Evolutionary conservation across 2,888 invertebrate genomes (phyloP), one percentile per base, ranked within the genome.

Genomic region (Ametastegia equiseti): DNA sequence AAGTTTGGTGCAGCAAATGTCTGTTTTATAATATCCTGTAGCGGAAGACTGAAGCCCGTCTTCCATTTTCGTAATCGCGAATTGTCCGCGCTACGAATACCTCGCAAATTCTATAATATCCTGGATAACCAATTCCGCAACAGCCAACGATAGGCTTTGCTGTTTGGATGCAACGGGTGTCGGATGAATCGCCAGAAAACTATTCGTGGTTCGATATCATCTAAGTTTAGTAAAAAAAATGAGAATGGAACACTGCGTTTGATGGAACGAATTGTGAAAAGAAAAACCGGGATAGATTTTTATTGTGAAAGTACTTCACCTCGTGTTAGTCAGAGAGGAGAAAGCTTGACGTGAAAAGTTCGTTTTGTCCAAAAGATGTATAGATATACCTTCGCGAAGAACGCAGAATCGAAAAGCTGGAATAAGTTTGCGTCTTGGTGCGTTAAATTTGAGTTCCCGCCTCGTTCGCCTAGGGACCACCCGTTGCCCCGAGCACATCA

Each of bases 401-500:
- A 50, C 19, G 36, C 13, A 23, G 36, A 54, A 36, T 75, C 19
- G 50, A 50, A 75, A 9, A 54, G 36, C 36, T 54, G 23, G 33
- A 71, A 71, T 71, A 71, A 71, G 54, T 36, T 75, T 57, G 75
- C 75, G 50, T 57, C 54, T 75, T 50, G 75, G 75, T 36, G 75
- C 75, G 75, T 75, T 50, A 54, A 78, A 78, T 78, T 78, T 78
- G 42, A 33, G 63, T 78, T 78, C 11, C 50, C 54, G 5, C 36
- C 19, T 75, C 27, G 7, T 36, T 78, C 78, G 78, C 30, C 57
- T 15, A 60, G 63, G 78, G 78, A 63, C 78, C 42, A 78, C 78
- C 60, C 78, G 78, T 57, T 57, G 78, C 63, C 42, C 78, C 39
- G 15, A 63, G 78, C 78, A 60, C 60, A 78, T 78, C 42, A 78